Base-by-base conservation (phyloP, 2,797 vertebrate species). In the Schizothorax lantsangensis region DNA sequence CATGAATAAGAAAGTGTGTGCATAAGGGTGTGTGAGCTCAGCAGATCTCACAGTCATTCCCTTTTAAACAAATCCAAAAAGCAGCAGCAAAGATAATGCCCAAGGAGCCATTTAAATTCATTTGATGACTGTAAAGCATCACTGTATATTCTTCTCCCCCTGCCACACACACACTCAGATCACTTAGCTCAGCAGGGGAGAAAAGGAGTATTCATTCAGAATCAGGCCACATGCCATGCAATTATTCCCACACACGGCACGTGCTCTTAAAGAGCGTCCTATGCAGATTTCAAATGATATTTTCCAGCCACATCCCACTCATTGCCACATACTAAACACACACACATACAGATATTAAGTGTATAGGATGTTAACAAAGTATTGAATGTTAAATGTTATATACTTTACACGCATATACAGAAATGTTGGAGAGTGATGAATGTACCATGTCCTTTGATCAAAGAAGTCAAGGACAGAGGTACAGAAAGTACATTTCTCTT, bases 181-280 rank as follows among this genome's bases (percentile, higher is more conserved):
- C 19, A 54, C 82, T 83, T 15, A 11, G 66, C 83, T 86, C 38
- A 62, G 84, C 83, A 78, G 72, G 57, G 40, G 72, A 86, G 69
- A 86, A 88, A 57, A 83, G 68, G 68, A 79, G 45, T 43, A 79
- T 88, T 89, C 62, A 85, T 89, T 88, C 87, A 85, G 17, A 90
- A 83, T 84, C 88, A 84, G 79, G 85, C 88, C 79, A 85, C 89
- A 87, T 86, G 84, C 57, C 75, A 71, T 57, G 78, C 83, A 88
- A 89, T 91, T 90, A 88, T 80, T 87, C 84, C 68, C 83, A 87
- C 77, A 68, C 85, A 86, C 11, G 81, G 30, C 62, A 86, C 36
- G 33, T 85, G 62, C 83, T 72, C 57, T 26, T 88, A 85, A 88
- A 89, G 59, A 83, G 64, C 69, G 10, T 52, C 47, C 15, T 38